Evolutionary conservation across 2,888 invertebrate species (phyloP).

Genomic region (Cataglyphis livida): DNA sequence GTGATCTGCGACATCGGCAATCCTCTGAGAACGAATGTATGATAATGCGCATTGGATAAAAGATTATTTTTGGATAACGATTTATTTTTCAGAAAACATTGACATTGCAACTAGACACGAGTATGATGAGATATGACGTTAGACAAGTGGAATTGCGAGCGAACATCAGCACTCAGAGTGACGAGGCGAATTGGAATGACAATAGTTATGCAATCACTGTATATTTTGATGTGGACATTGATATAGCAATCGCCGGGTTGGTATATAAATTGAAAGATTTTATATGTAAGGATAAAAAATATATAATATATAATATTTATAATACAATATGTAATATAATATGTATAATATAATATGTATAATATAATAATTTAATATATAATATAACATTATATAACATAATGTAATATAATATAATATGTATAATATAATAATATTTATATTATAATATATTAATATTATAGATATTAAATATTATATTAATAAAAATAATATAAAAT

Average conservation of each 20-base stretch:
- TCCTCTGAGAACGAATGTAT: constrained; percentile 76
- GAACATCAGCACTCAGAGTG: constrained; percentile 82
- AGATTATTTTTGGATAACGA: neutral
- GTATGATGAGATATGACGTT: constrained; percentile 67
- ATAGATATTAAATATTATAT: no score
- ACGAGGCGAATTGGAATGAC: constrained; percentile 75
- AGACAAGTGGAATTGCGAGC: constrained; percentile 75
- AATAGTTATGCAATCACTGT: constrained; percentile 75
- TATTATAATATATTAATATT: no score
- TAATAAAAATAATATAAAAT: no score
- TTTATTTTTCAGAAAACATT: constrained; percentile 72
- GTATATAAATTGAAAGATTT: constrained; percentile 48
- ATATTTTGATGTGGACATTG: constrained; percentile 81
- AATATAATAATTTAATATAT: neutral
- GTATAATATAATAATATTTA: no score
- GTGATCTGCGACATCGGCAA: constrained; percentile 78
- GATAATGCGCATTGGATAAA: constrained; percentile 8
- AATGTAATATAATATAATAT: no score
- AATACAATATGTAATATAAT: neutral
- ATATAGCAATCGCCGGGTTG: constrained; percentile 84
- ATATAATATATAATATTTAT: neutral
- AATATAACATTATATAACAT: no score
- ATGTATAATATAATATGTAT: neutral
- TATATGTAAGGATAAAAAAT: neutral
- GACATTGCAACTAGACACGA: constrained; percentile 76